Conservation (phyloP, 2,888 invertebrate genomes). For the Apotomis turbidana region DNA sequence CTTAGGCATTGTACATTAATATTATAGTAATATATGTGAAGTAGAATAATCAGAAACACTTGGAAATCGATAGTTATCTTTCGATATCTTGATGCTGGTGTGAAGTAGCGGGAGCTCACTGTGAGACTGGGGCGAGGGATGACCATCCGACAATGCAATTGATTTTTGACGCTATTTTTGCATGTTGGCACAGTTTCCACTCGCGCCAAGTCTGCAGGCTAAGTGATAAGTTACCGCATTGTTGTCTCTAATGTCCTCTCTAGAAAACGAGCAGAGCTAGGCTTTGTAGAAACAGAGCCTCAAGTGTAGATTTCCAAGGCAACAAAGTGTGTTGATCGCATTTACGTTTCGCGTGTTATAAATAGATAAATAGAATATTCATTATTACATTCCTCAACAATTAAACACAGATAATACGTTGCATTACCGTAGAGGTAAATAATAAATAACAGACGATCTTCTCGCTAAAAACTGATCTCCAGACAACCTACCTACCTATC, state of each 20-base stretch:
- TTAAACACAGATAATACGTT: no score
- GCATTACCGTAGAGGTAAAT: no score
- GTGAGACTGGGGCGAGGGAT: conserved; percentile 65
- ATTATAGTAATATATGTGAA: conserved; percentile 3
- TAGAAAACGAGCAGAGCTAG: not conserved
- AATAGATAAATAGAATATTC: no score
- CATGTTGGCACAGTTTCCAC: conserved; percentile 68
- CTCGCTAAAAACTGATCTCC: no score
- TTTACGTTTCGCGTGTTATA: no score
- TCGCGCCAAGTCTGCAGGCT: conserved; percentile 45
- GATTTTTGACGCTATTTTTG: conserved; percentile 79
- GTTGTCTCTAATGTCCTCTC: conserved; percentile 22
- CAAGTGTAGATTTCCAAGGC: no score
- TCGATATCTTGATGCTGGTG: conserved; percentile 52
- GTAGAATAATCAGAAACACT: conserved; percentile 3
- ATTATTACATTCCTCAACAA: no score
- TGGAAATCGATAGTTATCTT: conserved; percentile 8
- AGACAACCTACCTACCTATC: no score
- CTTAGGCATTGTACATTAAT: not conserved
- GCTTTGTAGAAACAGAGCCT: no score
- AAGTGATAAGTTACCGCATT: conserved; percentile 42
- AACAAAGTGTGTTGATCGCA: no score
- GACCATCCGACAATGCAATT: conserved; percentile 68
- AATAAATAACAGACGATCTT: no score
- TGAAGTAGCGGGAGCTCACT: conserved; percentile 62